These are phyloP conservation scores for Eupithecia abbreviata DNA, from an alignment of 2,888 invertebrate species.

Conservation along the genomic window DNA sequence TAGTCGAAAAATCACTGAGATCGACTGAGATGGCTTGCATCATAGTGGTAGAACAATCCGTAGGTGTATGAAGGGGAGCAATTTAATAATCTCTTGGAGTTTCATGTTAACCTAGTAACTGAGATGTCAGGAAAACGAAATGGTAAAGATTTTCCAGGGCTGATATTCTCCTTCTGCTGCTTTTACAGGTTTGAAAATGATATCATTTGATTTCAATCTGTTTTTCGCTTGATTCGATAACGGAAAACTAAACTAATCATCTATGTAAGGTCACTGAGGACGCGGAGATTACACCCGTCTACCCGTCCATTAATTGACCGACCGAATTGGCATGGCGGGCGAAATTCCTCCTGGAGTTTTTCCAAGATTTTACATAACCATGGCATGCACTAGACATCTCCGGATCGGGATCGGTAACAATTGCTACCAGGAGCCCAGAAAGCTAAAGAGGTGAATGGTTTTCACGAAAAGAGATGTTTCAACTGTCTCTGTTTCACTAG, in stretches of 20 bases:
- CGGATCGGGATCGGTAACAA: constrained; percentile 62
- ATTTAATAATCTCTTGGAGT: constrained; percentile 33
- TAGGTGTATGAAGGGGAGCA: constrained; percentile 32
- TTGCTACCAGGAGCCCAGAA: constrained; percentile 61
- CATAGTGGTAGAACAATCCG: not conserved
- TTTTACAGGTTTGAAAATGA: no score
- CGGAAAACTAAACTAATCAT: not conserved
- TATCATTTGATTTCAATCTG: no score
- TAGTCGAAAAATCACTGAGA: not conserved
- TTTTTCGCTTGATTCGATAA: not conserved
- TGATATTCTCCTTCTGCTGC: no score
- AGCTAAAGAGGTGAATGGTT: constrained; percentile 55
- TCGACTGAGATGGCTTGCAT: not conserved
- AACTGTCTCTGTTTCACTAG: constrained; percentile 11
- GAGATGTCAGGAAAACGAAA: constrained; percentile 59
- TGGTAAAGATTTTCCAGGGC: constrained; percentile 30
- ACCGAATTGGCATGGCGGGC: no score
- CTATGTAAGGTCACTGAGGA: not conserved
- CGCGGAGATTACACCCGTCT: no score
- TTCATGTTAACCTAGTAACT: constrained; percentile 47
- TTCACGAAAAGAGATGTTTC: constrained; percentile 29
- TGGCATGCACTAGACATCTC: constrained; percentile 29
- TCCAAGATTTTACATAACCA: not conserved
- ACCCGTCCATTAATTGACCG: no score
- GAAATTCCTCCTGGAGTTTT: no score